Evolutionary conservation across 2,797 vertebrate species (phyloP).

Genomic region (Babyrousa celebensis): DNA sequence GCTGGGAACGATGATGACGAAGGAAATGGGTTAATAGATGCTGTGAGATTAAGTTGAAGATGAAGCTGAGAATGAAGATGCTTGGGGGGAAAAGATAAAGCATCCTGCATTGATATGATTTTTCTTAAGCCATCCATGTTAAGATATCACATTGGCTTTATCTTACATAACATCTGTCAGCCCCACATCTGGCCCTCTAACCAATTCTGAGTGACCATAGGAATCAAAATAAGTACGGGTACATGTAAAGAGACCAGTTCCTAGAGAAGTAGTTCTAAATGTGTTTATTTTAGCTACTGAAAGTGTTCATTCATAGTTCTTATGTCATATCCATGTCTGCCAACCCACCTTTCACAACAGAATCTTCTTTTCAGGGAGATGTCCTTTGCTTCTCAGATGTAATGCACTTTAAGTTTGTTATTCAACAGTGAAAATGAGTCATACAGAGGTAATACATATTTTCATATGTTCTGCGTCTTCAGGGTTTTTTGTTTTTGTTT

Average conservation of each 20-base stretch:
- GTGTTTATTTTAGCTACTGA: constrained; percentile 71
- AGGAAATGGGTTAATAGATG: constrained; percentile 25
- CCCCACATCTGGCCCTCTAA: background rate
- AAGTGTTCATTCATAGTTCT: constrained; percentile 48
- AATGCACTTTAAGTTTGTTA: constrained; percentile 84
- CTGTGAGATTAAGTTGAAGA: constrained; percentile 32
- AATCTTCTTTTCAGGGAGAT: constrained; percentile 86
- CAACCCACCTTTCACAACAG: constrained; percentile 74
- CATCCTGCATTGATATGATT: constrained; percentile 38
- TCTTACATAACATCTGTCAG: constrained; percentile 24
- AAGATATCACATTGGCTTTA: constrained; percentile 53
- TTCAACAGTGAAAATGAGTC: constrained; percentile 86
- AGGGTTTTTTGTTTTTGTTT: background rate
- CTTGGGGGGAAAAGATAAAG: constrained; percentile 22
- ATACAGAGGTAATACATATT: constrained; percentile 87
- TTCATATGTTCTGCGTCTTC: constrained; percentile 25
- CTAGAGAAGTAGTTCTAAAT: constrained; percentile 60
- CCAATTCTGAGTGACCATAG: background rate
- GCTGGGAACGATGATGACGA: background rate
- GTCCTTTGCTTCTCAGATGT: constrained; percentile 85
- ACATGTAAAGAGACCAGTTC: background rate
- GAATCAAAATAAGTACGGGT: constrained; percentile 52
- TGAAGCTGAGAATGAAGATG: constrained; percentile 51
- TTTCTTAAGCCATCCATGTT: constrained; percentile 38
- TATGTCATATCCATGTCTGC: constrained; percentile 65